Percentiles rank a stretch among this genome's conserved stretches.
These are phyloP conservation scores for Acrocyrtus sp. DNA, from an alignment of 2,888 invertebrate genomes.

Conservation along the genomic window DNA sequence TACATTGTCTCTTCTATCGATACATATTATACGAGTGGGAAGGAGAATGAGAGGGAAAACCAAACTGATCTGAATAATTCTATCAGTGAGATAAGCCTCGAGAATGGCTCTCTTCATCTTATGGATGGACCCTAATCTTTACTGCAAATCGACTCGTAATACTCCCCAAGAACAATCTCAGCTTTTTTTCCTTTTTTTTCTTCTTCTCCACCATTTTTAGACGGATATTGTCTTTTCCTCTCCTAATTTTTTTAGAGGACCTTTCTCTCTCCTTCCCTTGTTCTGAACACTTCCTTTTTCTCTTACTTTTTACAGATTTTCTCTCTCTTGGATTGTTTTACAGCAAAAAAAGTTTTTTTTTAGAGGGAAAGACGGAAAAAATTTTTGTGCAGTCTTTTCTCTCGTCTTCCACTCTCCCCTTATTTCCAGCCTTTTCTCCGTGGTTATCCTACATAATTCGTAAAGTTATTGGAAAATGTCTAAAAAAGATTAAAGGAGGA, in stretches of 20 bases:
- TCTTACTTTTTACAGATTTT: no score
- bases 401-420: no score
- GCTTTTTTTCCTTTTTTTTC: slow-evolving; percentile 24
- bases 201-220: slow-evolving; percentile 6
- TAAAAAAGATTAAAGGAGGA: slow-evolving; percentile 63
- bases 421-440: no score
- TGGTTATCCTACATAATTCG: slow-evolving; percentile 64
- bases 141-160: slow-evolving; percentile 64
- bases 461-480: slow-evolving; percentile 64
- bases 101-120: slow-evolving; percentile 64
- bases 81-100: slow-evolving; percentile 63
- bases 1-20: background rate
- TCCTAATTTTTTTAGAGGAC: slow-evolving; percentile 15
- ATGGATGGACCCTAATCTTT: slow-evolving; percentile 64
- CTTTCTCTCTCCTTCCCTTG: slow-evolving; percentile 17
- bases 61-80: slow-evolving; percentile 64
- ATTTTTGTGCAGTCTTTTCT: background rate
- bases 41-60: slow-evolving; percentile 20
- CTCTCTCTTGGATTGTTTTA: no score
- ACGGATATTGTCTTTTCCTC: background rate
- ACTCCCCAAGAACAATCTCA: slow-evolving; percentile 63
- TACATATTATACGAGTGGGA: no score
- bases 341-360: slow-evolving; percentile 21
- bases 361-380: slow-evolving; percentile 4
- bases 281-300: slow-evolving; percentile 11